Evolutionary conservation across 64 coral and sea anemone species (phyloP), one percentile per base, ranked within the genome.

Genomic region (Astreopora myriophthalma): DNA sequence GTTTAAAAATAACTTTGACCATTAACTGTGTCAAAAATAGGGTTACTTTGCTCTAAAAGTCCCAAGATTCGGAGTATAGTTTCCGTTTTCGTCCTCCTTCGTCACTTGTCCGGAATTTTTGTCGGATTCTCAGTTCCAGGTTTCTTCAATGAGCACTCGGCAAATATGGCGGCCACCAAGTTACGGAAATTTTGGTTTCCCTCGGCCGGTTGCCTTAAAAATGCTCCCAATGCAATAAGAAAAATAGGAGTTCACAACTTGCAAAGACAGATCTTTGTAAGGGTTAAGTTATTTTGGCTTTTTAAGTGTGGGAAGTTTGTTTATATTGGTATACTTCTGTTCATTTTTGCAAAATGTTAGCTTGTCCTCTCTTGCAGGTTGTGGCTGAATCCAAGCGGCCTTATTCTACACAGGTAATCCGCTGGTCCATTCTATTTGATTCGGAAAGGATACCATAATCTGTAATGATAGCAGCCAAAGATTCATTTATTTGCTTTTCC

Each of bases 41-140:
- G n/a, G n/a, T 11, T 46, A 5, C 42, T 46, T 46, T n/a, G 5
- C 42, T 6, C 51, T 10, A 13, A 16, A 55, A 55, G 16, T 55
- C 51, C 16, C 51, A 16, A 3, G 51, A 55, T 10, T 16, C 1
- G 2, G 6, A 5, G 27, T 20, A 14, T 3, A 12, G 8, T 31
- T 79, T 17, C 48, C n/a, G 5, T 79, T 39, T 83, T 83, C 79
- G 79, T 83, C 34, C 37, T 83, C 11, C 1, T 37, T 39, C 79
- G 79, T 83, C 79, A 83, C 11, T 65, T 6, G 6, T 64, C 37
- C 79, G 78, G 78, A 81, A 81, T 81, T 52, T n/a, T 55, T 52
- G 13, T 81, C 78, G 57, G 32, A 14, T 37, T 83, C 20, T 38
- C 22, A 6, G 29, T 26, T 26, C 79, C 79, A 83, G 79, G 3